These are phyloP conservation scores for Spinus pinus DNA, from an alignment of 2,797 vertebrate species.

Conservation along the genomic window DNA sequence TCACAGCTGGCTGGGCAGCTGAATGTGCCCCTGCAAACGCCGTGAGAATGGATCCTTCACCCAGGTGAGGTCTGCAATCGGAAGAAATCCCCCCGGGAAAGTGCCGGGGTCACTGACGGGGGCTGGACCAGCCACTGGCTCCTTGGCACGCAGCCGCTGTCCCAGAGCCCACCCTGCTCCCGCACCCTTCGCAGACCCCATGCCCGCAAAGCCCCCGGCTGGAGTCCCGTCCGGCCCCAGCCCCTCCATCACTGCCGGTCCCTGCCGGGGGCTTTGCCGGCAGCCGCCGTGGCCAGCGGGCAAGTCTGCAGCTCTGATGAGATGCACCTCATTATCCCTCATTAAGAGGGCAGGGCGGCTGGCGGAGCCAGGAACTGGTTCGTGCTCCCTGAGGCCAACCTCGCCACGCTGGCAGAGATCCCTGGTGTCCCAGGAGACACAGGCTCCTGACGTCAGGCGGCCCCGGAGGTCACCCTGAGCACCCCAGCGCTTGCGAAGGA, in stretches of 20 bases:
- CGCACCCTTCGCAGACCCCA: not conserved
- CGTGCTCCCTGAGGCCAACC: conserved; percentile 46
- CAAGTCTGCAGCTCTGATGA: conserved; percentile 34
- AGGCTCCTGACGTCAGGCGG: not conserved
- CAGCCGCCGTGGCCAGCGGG: not conserved
- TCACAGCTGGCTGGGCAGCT: not conserved
- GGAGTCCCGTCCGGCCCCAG: not conserved
- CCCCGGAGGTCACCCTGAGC: not conserved
- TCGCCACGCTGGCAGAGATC: not conserved
- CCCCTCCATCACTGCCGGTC: not conserved
- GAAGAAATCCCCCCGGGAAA: accelerated
- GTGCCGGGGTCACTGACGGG: accelerated
- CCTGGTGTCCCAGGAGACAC: not conserved
- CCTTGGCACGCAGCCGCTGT: not conserved
- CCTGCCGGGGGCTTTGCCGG: not conserved
- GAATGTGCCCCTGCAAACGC: not conserved
- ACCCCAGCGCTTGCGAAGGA: accelerated
- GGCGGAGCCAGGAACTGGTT: conserved; percentile 44
- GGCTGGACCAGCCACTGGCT: not conserved
- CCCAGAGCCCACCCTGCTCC: accelerated
- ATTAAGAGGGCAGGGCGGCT: conserved; percentile 59
- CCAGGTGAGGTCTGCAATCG: not conserved
- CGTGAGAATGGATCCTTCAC: not conserved
- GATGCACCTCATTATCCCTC: conserved; percentile 43
- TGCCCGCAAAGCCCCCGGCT: not conserved